A percentile compares a stretch with the other conserved stretches of the same genome.
Conservation (phyloP, 2,113 vertebrate genomes). For the Trichechus manatus region DNA sequence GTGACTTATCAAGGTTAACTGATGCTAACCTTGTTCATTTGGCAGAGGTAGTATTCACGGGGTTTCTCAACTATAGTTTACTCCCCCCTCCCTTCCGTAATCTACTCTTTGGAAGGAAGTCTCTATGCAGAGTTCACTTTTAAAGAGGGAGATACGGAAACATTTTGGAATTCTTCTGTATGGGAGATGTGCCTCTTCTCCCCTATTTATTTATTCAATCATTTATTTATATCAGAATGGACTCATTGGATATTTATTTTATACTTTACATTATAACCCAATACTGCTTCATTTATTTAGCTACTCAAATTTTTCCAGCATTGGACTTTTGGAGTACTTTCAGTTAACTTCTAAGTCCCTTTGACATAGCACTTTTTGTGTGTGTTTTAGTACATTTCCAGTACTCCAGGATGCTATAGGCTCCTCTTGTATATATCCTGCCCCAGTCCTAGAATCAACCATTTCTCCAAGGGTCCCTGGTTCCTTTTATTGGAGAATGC, state of each 20-base stretch:
- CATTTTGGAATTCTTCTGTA: neutral
- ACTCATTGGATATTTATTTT: neutral
- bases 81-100: neutral
- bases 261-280: neutral
- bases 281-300: too few species aligned
- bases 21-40: neutral
- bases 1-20: neutral
- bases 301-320: neutral
- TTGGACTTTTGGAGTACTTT: neutral
- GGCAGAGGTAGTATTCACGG: neutral
- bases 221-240: neutral
- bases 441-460: neutral
- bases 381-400: neutral
- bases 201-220: neutral
- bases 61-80: neutral
- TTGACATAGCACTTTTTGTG: neutral
- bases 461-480: neutral
- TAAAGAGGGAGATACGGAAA: neutral
- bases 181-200: neutral
- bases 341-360: neutral
- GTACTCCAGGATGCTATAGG: too few species aligned
- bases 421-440: neutral
- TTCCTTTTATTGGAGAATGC: neutral
- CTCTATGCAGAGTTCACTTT: neutral
- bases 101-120: neutral